Conservation (phyloP, 1,140 invertebrate species). For the Drosophila serrata region DNA sequence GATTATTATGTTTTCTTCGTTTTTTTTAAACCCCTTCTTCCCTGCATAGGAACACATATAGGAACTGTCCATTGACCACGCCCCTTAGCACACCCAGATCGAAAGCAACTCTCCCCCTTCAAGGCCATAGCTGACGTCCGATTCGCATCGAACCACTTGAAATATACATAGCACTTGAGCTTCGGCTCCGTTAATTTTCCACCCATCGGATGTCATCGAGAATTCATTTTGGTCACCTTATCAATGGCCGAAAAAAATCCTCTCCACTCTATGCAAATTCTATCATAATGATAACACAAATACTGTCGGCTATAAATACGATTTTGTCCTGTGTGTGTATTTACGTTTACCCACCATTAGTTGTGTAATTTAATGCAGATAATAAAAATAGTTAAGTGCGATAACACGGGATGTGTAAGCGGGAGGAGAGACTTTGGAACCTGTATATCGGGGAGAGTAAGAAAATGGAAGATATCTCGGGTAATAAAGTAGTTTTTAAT, state of each 20-base stretch:
- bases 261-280: constrained; percentile 45
- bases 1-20: constrained; percentile 9
- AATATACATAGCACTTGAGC: constrained; percentile 33
- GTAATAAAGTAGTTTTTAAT: constrained; percentile 10
- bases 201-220: constrained; percentile 28
- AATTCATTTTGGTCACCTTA: constrained; percentile 19
- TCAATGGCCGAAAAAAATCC: constrained; percentile 32
- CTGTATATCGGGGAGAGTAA: constrained; percentile 7
- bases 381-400: constrained; percentile 32
- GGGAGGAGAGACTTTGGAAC: constrained; percentile 17
- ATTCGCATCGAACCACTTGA: constrained; percentile 27
- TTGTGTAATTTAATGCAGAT: constrained; percentile 61
- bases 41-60: constrained; percentile 2
- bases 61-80: constrained; percentile 18
- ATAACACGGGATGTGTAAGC: constrained; percentile 10
- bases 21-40: background rate
- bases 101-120: constrained; percentile 10
- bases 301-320: constrained; percentile 36
- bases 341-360: constrained; percentile 41
- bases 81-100: constrained; percentile 18
- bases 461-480: constrained; percentile 3
- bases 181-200: constrained; percentile 50
- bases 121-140: constrained; percentile 39
- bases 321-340: constrained; percentile 14
- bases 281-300: constrained; percentile 47